Conservation (phyloP, 2,888 invertebrate genomes). For the Xestia ashworthii region DNA sequence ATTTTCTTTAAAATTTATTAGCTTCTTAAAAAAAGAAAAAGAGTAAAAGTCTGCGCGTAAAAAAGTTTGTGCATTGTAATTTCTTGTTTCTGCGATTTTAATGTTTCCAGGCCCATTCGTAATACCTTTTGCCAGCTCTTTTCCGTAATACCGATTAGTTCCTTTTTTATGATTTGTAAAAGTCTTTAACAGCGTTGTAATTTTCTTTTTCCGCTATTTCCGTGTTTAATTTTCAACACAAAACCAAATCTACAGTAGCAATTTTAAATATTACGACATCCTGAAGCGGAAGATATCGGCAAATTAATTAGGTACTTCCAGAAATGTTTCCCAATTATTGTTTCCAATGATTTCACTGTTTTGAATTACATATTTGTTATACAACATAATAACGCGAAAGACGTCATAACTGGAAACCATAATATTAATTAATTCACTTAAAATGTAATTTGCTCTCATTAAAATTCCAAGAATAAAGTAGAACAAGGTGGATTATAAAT, state of each 20-base stretch:
- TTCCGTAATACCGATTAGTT: slow-evolving; percentile 31
- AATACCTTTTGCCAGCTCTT: slow-evolving; percentile 9
- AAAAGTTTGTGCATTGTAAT: slow-evolving; percentile 16
- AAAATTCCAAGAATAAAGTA: slow-evolving; percentile 45
- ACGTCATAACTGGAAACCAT: slow-evolving; percentile 21
- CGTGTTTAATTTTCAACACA: background rate
- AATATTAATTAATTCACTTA: slow-evolving; percentile 27
- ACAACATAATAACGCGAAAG: slow-evolving; percentile 22
- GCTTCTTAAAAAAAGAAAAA: background rate
- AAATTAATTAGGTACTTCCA: background rate
- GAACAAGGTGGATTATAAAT: slow-evolving; percentile 39
- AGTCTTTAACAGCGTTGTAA: slow-evolving; percentile 3
- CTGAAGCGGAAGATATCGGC: too few relatives aligned
- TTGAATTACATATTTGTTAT: slow-evolving; percentile 19
- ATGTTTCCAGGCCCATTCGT: background rate
- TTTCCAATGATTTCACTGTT: background rate
- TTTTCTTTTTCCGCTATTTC: background rate
- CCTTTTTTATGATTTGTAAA: slow-evolving; percentile 10
- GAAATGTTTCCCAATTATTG: slow-evolving; percentile 10
- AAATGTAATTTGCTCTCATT: slow-evolving; percentile 36
- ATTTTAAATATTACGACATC: too few relatives aligned
- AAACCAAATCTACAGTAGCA: background rate
- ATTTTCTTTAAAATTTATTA: background rate
- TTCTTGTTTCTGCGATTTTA: slow-evolving; percentile 13
- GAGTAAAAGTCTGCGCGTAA: background rate